Evolutionary conservation across 2,888 invertebrate species (phyloP).

Genomic region (Bombyx huttoni): DNA sequence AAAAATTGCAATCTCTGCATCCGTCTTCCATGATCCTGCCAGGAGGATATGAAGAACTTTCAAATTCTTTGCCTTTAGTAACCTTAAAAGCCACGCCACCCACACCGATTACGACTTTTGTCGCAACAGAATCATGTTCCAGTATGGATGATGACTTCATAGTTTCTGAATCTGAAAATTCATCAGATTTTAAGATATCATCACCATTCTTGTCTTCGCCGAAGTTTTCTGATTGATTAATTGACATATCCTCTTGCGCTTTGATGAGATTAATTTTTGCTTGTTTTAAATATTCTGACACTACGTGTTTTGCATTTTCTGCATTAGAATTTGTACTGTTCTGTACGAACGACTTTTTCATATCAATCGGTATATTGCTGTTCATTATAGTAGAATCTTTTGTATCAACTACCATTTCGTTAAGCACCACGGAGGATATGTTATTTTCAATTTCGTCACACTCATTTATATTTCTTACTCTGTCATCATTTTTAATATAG

Average conservation of each 20-base stretch:
- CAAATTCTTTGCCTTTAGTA: conserved; percentile 65
- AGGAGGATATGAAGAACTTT: conserved; percentile 56
- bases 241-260: conserved; percentile 42
- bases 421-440: conserved; percentile 21
- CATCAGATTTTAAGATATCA: conserved; percentile 37
- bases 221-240: conserved; percentile 30
- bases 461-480: conserved; percentile 17
- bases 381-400: conserved; percentile 16
- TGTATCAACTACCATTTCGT: conserved; percentile 18
- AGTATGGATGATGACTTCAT: conserved; percentile 33
- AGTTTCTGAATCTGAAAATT: conserved; percentile 35
- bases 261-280: conserved; percentile 62
- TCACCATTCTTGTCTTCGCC: conserved; percentile 39
- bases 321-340: conserved; percentile 31
- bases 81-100: conserved; percentile 75
- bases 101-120: conserved; percentile 76
- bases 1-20: conserved; percentile 85
- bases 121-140: conserved; percentile 63
- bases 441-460: conserved; percentile 18
- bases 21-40: conserved; percentile 79
- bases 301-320: conserved; percentile 75
- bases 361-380: conserved; percentile 17
- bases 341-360: conserved; percentile 30
- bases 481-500: conserved; percentile 17
- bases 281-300: conserved; percentile 76